Percentiles rank a stretch among this genome's conserved stretches.
Conservation (phyloP, 1,140 invertebrate genomes). For the Nilaparvata lugens region DNA sequence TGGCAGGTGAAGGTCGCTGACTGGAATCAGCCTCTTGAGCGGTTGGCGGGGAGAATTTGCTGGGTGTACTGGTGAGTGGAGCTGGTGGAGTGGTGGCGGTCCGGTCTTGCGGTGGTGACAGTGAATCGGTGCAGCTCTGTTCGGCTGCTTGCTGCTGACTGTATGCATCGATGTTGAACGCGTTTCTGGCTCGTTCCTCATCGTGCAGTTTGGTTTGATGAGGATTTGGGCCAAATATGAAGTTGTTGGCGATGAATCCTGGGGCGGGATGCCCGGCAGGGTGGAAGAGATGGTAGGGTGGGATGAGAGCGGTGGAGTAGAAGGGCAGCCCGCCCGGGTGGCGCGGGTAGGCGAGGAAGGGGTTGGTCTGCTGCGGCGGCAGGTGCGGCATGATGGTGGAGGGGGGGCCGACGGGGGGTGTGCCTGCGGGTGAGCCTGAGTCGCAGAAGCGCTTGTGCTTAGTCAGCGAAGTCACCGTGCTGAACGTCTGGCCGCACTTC, state of each 20-base stretch:
- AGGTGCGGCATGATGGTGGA: constrained; percentile 27
- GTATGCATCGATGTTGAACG: constrained; percentile 3
- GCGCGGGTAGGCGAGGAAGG: constrained; percentile 56
- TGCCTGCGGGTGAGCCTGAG: constrained; percentile 33
- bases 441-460: constrained; percentile 82
- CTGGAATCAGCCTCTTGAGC: constrained; percentile 52
- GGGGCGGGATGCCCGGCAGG: constrained; percentile 37
- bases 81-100: background rate
- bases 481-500: constrained; percentile 87
- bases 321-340: constrained; percentile 42
- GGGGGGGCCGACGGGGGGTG: constrained; percentile 11
- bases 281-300: constrained; percentile 48
- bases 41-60: constrained; percentile 51
- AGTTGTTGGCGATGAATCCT: constrained; percentile 42
- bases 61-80: constrained; percentile 18
- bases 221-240: constrained; percentile 40
- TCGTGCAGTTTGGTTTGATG: constrained; percentile 28
- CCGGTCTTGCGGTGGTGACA: too few species aligned
- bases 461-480: constrained; percentile 70
- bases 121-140: background rate
- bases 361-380: constrained; percentile 45
- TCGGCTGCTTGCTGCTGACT: constrained; percentile 3
- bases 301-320: constrained; percentile 47
- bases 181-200: constrained; percentile 11
- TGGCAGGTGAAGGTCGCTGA: constrained; percentile 51